phyloP scores from a whole-genome alignment of 2,113 vertebrate species.

The Prionailurus bengalensis region DNA sequence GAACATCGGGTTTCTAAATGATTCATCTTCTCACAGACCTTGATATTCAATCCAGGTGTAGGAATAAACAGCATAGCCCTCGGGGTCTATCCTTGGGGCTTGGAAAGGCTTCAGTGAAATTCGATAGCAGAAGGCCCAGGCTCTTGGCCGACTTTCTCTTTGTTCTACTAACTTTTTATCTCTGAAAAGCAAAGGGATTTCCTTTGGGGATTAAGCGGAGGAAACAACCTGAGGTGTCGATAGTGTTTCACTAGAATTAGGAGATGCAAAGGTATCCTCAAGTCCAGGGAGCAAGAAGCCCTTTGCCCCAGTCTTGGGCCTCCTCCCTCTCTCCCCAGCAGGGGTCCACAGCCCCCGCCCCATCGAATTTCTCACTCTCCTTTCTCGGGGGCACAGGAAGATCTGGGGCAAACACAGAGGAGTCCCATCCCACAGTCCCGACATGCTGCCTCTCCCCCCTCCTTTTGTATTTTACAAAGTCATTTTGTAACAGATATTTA shows the following conservation, averaged over 20 bases:
- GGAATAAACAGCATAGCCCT: constrained; percentile 73
- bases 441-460: background rate
- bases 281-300: constrained; percentile 51
- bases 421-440: background rate
- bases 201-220: constrained; percentile 80
- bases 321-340: background rate
- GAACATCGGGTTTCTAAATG: constrained; percentile 70
- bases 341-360: background rate
- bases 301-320: background rate
- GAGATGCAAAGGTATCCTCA: constrained; percentile 68
- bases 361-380: fast-evolving
- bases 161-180: constrained; percentile 82
- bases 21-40: constrained; percentile 78
- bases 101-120: constrained; percentile 85
- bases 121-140: constrained; percentile 49
- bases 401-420: background rate
- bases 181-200: constrained; percentile 85
- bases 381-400: background rate
- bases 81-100: constrained; percentile 54
- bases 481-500: constrained; percentile 29
- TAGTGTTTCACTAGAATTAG: constrained; percentile 75
- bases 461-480: background rate
- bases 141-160: constrained; percentile 79
- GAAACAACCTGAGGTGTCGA: constrained; percentile 71
- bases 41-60: constrained; percentile 77